Evolutionary conservation across 1,140 invertebrate species (phyloP).

Genomic region (Cheumatopsyche charites): DNA sequence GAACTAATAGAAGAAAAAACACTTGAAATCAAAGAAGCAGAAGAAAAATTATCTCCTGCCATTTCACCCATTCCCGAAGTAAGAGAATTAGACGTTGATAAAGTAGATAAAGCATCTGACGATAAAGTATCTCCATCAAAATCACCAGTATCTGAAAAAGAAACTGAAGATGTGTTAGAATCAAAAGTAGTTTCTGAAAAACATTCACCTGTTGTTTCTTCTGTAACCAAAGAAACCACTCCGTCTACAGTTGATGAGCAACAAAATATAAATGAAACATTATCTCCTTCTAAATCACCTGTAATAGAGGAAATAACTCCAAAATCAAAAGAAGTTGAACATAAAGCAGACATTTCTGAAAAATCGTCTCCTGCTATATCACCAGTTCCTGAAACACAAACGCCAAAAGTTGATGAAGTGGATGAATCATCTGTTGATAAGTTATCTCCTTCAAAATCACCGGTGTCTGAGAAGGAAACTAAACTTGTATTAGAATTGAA

Average conservation of each 20-base stretch:
- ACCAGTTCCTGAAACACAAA: neutral
- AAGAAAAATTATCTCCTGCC: neutral
- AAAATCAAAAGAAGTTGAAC: neutral
- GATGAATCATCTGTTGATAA: too few relatives aligned
- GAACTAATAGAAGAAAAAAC: neutral
- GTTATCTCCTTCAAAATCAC: neutral
- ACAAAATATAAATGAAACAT: too few relatives aligned
- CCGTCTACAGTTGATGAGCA: too few relatives aligned
- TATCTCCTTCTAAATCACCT: neutral
- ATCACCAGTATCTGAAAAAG: constrained; percentile 30
- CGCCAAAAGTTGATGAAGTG: too few relatives aligned
- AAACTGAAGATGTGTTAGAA: constrained; percentile 33
- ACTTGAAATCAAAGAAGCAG: neutral
- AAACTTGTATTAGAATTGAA: too few relatives aligned
- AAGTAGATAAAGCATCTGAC: neutral
- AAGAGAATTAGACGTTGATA: neutral
- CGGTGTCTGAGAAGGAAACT: neutral
- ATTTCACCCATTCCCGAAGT: neutral
- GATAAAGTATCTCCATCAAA: constrained; percentile 13
- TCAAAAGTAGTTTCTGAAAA: constrained; percentile 37
- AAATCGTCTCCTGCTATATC: neutral
- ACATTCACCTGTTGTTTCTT: constrained; percentile 5
- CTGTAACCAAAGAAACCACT: constrained; percentile 29
- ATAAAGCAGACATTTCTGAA: neutral
- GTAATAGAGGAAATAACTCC: neutral